Evolutionary conservation across 2,888 invertebrate genomes (phyloP).

Genomic region (Ectemnius continuus): DNA sequence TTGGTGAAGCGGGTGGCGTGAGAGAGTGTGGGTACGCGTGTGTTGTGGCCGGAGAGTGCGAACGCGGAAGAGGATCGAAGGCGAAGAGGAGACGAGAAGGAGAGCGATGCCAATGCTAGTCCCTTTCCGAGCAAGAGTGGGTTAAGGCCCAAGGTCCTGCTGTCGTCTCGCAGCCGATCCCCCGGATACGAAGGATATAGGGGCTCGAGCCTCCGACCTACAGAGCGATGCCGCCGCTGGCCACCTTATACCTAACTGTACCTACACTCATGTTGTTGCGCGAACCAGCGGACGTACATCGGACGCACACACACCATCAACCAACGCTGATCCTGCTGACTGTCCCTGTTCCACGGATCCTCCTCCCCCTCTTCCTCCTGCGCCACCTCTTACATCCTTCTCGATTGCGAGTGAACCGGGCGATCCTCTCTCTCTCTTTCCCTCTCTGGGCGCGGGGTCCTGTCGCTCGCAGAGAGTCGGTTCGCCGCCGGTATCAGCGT

Average conservation of each 20-base stretch:
- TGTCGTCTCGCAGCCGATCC: conserved; percentile 61
- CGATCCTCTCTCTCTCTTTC: not conserved
- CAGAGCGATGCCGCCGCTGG: conserved; percentile 64
- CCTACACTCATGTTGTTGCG: conserved; percentile 61
- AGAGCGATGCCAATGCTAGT: conserved; percentile 60
- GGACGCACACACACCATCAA: conserved; percentile 42
- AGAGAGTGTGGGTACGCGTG: not conserved
- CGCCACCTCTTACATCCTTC: conserved; percentile 6
- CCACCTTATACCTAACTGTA: conserved; percentile 71
- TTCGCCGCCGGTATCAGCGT: conserved; percentile 41
- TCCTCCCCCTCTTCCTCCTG: conserved; percentile 14
- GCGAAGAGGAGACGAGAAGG: conserved; percentile 49
- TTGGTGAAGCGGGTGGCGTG: not conserved
- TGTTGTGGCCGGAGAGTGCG: conserved; percentile 49
- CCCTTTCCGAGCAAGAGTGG: conserved; percentile 75
- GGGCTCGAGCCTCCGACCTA: conserved; percentile 64
- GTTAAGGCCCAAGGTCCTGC: conserved; percentile 76
- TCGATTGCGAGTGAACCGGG: not conserved
- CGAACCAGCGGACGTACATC: conserved; percentile 34
- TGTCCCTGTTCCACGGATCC: conserved; percentile 1
- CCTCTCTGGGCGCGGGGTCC: not conserved
- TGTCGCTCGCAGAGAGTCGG: not conserved
- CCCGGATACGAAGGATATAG: conserved; percentile 60
- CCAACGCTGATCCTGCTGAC: conserved; percentile 28
- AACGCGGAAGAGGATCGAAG: conserved; percentile 57